Conservation (phyloP, 2,113 vertebrate species). For the Suricata suricatta region DNA sequence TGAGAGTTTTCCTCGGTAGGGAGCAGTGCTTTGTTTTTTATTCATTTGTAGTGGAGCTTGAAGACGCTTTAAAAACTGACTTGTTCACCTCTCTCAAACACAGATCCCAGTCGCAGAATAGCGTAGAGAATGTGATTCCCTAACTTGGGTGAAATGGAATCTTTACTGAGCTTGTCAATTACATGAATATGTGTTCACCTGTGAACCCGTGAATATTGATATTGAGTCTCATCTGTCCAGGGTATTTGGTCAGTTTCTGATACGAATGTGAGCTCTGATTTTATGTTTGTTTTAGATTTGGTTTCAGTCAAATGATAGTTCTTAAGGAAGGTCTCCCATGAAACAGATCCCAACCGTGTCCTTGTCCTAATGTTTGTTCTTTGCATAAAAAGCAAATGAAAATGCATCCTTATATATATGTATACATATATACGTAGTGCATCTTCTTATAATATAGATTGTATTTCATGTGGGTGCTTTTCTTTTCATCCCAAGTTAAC, state of each 20-base stretch:
- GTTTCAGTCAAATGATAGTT: conserved; percentile 29
- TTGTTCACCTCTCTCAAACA: neutral
- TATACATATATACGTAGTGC: neutral
- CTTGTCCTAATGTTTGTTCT: neutral
- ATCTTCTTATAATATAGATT: neutral
- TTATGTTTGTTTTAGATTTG: conserved; percentile 29
- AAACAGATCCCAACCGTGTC: neutral
- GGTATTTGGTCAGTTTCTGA: conserved; percentile 1
- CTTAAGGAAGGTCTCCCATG: neutral
- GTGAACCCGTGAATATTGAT: neutral
- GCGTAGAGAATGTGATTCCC: neutral
- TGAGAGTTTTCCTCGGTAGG: neutral
- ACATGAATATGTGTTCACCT: neutral
- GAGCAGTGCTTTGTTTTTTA: neutral
- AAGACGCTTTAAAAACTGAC: conserved; percentile 7
- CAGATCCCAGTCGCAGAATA: neutral
- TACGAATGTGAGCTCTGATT: neutral
- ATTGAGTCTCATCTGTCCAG: neutral
- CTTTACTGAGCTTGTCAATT: neutral
- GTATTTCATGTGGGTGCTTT: neutral
- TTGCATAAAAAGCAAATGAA: conserved; percentile 33
- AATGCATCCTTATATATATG: neutral
- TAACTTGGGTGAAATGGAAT: neutral
- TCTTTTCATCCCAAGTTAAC: neutral
- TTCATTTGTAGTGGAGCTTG: neutral